Percentiles rank a stretch among this genome's conserved stretches.
phyloP scores from a whole-genome alignment of 2,888 invertebrate genomes.

The Polydrusus tereticollis region DNA sequence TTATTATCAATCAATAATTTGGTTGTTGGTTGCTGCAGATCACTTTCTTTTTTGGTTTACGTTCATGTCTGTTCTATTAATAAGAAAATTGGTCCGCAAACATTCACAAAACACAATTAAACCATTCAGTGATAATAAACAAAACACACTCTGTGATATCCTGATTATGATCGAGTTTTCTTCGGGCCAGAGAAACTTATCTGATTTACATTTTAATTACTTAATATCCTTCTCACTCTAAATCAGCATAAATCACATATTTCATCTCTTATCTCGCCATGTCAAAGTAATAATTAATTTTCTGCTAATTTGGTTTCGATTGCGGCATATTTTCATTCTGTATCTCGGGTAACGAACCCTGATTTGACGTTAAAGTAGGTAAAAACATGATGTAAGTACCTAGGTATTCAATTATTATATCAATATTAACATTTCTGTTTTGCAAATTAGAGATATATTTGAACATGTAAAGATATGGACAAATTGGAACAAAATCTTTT shows the following conservation, averaged over 20 bases:
- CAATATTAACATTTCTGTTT: no score
- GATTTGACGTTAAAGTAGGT: conserved; percentile 41
- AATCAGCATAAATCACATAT: conserved; percentile 10
- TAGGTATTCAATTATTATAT: no score
- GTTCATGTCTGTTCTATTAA: no score
- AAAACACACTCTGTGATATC: conserved; percentile 62
- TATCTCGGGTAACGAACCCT: conserved; percentile 59
- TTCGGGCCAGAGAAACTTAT: conserved; percentile 66
- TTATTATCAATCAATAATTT: no score
- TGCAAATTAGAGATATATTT: no score
- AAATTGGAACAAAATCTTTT: no score
- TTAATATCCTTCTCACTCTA: conserved; percentile 52
- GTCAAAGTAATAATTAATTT: conserved; percentile 67
- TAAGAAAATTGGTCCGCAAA: no score
- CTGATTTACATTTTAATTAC: conserved; percentile 68
- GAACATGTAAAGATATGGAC: no score
- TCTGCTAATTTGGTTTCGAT: conserved; percentile 69
- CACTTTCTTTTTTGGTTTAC: no score
- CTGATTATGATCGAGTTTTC: conserved; percentile 63
- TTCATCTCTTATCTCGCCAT: conserved; percentile 54
- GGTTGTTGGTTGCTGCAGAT: no score
- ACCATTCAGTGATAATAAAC: conserved; percentile 65
- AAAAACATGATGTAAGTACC: no score
- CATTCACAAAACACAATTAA: conserved; percentile 5
- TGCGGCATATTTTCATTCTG: conserved; percentile 64